Evolutionary conservation across 64 coral and sea anemone species (phyloP).

Genomic region (Pocillopora verrucosa): DNA sequence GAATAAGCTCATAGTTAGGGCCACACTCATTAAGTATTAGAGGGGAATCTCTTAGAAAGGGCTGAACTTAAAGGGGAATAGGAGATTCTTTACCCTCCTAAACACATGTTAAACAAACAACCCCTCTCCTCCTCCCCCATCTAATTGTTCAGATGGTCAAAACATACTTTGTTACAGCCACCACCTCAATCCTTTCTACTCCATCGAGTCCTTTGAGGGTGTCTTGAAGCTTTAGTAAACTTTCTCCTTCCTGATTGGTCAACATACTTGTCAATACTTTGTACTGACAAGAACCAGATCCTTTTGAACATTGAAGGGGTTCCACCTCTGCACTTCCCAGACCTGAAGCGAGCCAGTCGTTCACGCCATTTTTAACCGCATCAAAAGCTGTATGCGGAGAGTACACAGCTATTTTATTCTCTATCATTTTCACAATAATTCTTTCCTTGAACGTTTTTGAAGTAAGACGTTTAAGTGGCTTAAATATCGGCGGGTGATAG

Average conservation of each 20-base stretch:
- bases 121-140: too few relatives aligned
- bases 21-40: too few relatives aligned
- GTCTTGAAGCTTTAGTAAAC: background rate
- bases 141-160: background rate
- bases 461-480: slow-evolving; percentile 78
- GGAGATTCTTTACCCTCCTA: too few relatives aligned
- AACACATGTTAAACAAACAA: too few relatives aligned
- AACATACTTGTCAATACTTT: slow-evolving; percentile 20
- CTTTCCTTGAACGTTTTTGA: slow-evolving; percentile 77
- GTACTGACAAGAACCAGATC: background rate
- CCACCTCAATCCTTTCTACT: background rate
- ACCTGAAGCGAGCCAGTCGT: slow-evolving; percentile 96
- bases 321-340: slow-evolving; percentile 57
- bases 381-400: slow-evolving; percentile 99
- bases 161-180: background rate
- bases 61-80: too few relatives aligned
- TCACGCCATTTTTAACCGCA: slow-evolving; percentile 89
- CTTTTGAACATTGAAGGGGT: slow-evolving; percentile 50
- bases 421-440: slow-evolving; percentile 91
- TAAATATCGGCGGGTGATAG: slow-evolving; percentile 97
- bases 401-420: slow-evolving; percentile 84
- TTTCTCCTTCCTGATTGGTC: slow-evolving; percentile 18
- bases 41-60: too few relatives aligned
- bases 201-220: background rate
- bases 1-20: too few relatives aligned